Evolutionary conservation across 2,797 vertebrate species (phyloP).

Genomic region (Bufotes viridis): DNA sequence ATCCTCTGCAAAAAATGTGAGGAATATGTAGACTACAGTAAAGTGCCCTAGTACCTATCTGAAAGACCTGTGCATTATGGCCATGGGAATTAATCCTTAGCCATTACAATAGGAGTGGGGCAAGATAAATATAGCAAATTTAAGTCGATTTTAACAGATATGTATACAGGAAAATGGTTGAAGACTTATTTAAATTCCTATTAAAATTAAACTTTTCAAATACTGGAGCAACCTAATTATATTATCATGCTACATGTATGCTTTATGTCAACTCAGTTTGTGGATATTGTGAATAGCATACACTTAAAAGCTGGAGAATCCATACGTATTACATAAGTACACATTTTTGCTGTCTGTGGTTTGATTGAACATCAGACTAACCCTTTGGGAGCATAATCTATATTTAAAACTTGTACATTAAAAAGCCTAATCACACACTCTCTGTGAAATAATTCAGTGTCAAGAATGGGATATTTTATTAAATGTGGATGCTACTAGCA

Average conservation of each 20-base stretch:
- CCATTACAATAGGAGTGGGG: neutral
- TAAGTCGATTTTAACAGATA: no score
- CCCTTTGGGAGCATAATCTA: conserved; percentile 29
- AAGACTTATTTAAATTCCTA: neutral
- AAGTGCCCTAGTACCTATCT: no score
- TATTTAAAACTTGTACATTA: conserved; percentile 31
- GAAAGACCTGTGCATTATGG: neutral
- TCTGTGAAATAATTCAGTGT: conserved; percentile 41
- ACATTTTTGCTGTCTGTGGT: conserved; percentile 19
- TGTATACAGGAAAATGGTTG: neutral
- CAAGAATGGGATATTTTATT: conserved; percentile 47
- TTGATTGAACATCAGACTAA: conserved; percentile 21
- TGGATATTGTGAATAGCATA: neutral
- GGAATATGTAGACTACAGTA: no score
- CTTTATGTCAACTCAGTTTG: neutral
- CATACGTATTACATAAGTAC: conserved; percentile 21
- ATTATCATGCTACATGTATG: neutral
- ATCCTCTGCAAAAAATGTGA: no score
- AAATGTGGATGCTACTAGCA: conserved; percentile 55
- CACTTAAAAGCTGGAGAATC: neutral
- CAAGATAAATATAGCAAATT: neutral
- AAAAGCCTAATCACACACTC: conserved; percentile 39
- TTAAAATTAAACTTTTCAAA: neutral
- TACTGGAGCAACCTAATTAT: neutral
- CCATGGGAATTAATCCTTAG: neutral